These are phyloP conservation scores for Eupelmus urozonus DNA, from an alignment of 2,888 invertebrate genomes.

Conservation along the genomic window DNA sequence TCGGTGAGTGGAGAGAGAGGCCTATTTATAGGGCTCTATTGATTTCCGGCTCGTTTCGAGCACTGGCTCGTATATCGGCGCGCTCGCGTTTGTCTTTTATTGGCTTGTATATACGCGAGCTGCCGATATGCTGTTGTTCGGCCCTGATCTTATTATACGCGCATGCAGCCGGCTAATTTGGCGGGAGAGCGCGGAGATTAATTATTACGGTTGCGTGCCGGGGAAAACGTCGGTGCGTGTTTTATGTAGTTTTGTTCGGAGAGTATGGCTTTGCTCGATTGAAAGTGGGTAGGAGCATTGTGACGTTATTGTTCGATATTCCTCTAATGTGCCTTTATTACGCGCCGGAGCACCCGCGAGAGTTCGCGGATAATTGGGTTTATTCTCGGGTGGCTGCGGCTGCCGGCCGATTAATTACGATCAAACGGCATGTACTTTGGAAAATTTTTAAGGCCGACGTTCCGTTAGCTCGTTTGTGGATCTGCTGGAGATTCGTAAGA, in stretches of 20 bases:
- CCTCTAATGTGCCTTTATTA: not conserved
- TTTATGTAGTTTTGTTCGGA: not conserved
- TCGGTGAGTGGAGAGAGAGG: too few species aligned
- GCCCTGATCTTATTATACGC: too few species aligned
- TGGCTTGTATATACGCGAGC: not conserved
- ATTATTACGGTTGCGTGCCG: too few species aligned
- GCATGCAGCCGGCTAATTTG: too few species aligned
- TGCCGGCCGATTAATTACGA: slow-evolving; percentile 3
- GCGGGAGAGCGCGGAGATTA: too few species aligned
- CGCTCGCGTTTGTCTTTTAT: not conserved
- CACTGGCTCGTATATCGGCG: not conserved
- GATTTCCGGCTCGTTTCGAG: not conserved
- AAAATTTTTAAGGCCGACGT: not conserved
- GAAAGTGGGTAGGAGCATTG: not conserved
- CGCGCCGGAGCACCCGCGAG: not conserved
- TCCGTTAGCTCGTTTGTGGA: slow-evolving; percentile 1
- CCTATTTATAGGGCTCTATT: not conserved
- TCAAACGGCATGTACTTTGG: not conserved
- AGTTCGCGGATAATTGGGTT: too few species aligned
- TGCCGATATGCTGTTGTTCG: not conserved
- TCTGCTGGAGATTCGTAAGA: too few species aligned
- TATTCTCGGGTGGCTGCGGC: too few species aligned
- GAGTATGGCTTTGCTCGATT: not conserved
- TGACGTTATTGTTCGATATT: not conserved
- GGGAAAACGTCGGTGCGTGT: not conserved